phyloP scores from a whole-genome alignment of 2,797 vertebrate genomes.

The Balearica regulorum region DNA sequence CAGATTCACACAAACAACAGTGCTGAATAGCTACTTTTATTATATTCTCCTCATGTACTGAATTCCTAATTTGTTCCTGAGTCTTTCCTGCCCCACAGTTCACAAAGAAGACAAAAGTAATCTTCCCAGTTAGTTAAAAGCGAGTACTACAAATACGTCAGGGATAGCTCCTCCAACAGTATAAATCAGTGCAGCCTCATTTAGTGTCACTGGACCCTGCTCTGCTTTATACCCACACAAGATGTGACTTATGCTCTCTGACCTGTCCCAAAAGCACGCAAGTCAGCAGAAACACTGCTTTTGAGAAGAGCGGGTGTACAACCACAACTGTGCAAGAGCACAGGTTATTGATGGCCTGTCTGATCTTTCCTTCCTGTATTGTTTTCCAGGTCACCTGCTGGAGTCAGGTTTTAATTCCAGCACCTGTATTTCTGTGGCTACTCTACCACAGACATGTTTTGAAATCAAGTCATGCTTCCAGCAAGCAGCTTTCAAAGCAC shows the following conservation, averaged over 20 bases:
- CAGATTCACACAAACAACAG: background rate
- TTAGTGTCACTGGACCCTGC: background rate
- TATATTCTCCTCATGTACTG: background rate
- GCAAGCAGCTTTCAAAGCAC: background rate
- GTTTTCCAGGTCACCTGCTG: background rate
- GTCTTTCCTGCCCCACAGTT: background rate
- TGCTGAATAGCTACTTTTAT: background rate
- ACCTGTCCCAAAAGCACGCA: background rate
- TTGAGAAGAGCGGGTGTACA: background rate
- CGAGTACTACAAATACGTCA: background rate
- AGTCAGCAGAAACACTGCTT: background rate
- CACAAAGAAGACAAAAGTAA: background rate
- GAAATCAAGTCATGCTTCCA: slow-evolving; percentile 6
- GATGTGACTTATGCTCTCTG: background rate
- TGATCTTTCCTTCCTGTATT: background rate
- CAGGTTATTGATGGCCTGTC: background rate
- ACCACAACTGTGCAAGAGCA: background rate
- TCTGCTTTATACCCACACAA: background rate
- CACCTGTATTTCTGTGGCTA: background rate
- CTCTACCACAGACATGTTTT: background rate
- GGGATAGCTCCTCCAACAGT: background rate
- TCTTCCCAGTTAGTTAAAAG: background rate
- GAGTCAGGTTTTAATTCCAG: background rate
- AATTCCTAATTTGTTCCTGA: background rate
- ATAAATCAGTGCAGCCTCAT: background rate